Conservation (phyloP, 2,113 vertebrate species). For the Rana temporaria region DNA sequence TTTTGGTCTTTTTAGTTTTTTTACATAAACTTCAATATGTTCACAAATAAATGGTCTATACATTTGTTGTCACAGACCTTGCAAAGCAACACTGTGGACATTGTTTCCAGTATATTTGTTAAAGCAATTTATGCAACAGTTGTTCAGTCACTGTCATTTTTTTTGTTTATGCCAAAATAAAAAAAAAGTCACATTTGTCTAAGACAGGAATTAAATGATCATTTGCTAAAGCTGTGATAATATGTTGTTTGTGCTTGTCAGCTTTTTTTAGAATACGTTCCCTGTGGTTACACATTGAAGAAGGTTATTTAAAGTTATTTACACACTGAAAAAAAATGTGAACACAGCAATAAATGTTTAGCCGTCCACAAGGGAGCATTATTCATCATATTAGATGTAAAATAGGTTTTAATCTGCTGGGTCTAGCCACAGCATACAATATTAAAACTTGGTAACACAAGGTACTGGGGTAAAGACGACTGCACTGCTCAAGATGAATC, state of each 20-base stretch:
- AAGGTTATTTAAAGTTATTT: conserved; percentile 49
- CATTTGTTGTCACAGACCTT: neutral
- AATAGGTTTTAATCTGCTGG: conserved; percentile 11
- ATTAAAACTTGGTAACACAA: too few relatives aligned
- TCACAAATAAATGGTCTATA: too few relatives aligned
- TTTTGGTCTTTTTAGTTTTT: neutral
- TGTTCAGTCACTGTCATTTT: conserved; percentile 36
- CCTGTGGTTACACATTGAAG: conserved; percentile 47
- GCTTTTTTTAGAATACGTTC: conserved; percentile 51
- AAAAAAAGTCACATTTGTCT: conserved; percentile 48
- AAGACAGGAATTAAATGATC: conserved; percentile 54
- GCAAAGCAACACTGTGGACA: neutral
- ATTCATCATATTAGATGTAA: conserved; percentile 33
- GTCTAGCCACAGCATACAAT: neutral
- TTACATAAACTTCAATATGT: neutral
- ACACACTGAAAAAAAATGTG: conserved; percentile 46
- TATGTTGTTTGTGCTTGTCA: conserved; percentile 51
- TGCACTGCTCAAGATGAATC: neutral
- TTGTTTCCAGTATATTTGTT: conserved; percentile 18
- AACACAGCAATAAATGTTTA: conserved; percentile 50
- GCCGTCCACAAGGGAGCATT: conserved; percentile 40
- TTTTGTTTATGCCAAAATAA: conserved; percentile 23
- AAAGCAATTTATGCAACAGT: conserved; percentile 33
- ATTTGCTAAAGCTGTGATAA: conserved; percentile 54
- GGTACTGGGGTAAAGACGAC: neutral